phyloP scores from a whole-genome alignment of 1,140 invertebrate genomes.

The Brachionus calyciflorus region DNA sequence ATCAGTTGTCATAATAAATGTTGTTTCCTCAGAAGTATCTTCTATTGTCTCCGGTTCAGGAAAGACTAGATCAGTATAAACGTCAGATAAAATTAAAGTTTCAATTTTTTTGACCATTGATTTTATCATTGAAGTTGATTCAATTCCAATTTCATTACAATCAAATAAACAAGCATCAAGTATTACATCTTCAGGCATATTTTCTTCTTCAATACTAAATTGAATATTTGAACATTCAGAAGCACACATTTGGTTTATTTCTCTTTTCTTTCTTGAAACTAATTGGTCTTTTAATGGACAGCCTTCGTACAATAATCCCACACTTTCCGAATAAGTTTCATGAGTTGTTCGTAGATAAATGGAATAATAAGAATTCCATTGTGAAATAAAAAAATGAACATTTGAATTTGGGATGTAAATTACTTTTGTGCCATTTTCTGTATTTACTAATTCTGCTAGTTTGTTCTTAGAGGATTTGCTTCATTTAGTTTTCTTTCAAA shows the following conservation, averaged over 20 bases:
- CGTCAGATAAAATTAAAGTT: no score
- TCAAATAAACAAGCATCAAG: background rate
- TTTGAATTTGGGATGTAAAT: background rate
- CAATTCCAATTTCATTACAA: background rate
- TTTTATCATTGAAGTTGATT: no score
- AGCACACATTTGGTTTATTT: background rate
- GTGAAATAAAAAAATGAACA: background rate
- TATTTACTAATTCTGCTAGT: background rate
- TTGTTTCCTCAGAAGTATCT: no score
- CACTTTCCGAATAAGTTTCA: conserved; percentile 12
- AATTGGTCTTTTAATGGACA: background rate
- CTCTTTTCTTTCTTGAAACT: no score
- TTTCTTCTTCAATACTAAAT: background rate
- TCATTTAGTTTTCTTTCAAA: background rate
- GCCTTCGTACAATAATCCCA: background rate
- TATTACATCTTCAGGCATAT: background rate
- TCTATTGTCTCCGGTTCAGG: no score
- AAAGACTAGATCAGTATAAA: no score
- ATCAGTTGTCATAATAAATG: no score
- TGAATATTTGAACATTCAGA: background rate
- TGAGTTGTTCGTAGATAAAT: background rate
- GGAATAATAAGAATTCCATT: conserved; percentile 1
- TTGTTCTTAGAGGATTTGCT: background rate
- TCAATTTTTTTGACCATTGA: no score
- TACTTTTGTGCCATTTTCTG: background rate